phyloP scores from a whole-genome alignment of 2,797 vertebrate species.

The Acomys russatus region DNA sequence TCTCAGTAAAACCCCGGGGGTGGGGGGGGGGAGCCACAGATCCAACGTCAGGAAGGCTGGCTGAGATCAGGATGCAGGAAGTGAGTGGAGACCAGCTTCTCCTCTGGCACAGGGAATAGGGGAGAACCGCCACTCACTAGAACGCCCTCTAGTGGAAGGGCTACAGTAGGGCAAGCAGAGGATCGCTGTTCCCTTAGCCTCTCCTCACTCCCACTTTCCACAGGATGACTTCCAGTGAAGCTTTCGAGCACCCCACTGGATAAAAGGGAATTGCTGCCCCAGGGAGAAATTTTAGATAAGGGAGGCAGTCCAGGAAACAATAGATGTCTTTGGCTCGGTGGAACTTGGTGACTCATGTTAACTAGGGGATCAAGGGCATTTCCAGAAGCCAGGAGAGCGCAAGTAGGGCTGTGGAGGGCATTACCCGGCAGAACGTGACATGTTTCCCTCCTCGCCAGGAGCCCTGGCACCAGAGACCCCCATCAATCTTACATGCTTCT shows the following conservation, averaged over 20 bases:
- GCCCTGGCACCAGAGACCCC: not conserved
- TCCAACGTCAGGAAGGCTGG: not conserved
- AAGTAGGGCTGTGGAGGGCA: not conserved
- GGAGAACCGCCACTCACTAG: not conserved
- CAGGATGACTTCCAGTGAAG: not conserved
- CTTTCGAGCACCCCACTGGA: not conserved
- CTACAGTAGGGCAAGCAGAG: not conserved
- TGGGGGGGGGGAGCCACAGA: not conserved
- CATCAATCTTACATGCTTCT: not conserved
- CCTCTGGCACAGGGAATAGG: not conserved
- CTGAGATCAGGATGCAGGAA: not conserved
- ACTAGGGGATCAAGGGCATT: not conserved
- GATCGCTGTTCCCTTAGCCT: not conserved
- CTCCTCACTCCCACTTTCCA: not conserved
- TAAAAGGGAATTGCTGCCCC: not conserved
- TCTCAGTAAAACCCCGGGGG: not conserved
- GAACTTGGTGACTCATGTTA: not conserved
- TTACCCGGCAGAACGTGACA: not conserved
- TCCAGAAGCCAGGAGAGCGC: not conserved
- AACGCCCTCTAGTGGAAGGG: not conserved
- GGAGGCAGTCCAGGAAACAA: not conserved
- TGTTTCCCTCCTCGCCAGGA: not conserved
- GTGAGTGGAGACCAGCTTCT: not conserved
- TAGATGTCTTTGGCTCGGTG: not conserved
- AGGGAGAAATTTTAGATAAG: not conserved